A percentile compares a stretch with the other conserved stretches of the same genome.
These are phyloP conservation scores for Dipodomys ordii DNA, from an alignment of 2,113 vertebrate genomes.

Conservation along the genomic window DNA sequence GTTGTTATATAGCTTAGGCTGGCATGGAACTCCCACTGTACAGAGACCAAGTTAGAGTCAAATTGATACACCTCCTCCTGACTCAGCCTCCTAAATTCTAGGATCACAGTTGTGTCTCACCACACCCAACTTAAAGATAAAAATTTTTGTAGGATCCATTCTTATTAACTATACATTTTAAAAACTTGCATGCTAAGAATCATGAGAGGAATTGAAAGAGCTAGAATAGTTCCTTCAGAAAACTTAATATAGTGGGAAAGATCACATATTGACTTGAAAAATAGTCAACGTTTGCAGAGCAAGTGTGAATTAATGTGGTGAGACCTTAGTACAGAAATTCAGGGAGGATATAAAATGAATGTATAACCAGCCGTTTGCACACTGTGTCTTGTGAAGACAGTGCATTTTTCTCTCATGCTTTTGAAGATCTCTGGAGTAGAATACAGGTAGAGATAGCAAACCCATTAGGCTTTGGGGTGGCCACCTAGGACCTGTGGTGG, in stretches of 20 bases:
- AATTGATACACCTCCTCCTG: not conserved
- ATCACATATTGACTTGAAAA: constrained; percentile 76
- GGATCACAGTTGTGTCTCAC: not conserved
- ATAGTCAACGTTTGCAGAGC: constrained; percentile 62
- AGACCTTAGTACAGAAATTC: constrained; percentile 65
- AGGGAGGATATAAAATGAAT: constrained; percentile 57
- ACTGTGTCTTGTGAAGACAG: constrained; percentile 30
- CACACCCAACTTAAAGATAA: not conserved
- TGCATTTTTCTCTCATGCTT: constrained; percentile 34
- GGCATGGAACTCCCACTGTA: not conserved
- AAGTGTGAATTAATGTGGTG: constrained; percentile 73
- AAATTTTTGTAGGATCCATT: constrained; percentile 50
- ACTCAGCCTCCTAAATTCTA: not conserved
- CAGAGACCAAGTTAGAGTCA: not conserved
- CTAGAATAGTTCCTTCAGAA: constrained; percentile 67
- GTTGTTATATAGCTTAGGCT: not conserved
- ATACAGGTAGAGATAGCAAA: not conserved
- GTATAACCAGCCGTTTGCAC: not conserved
- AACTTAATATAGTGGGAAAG: constrained; percentile 75
- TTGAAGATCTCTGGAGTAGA: not conserved
- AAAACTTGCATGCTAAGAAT: constrained; percentile 66
- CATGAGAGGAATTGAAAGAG: constrained; percentile 64
- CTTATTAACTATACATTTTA: constrained; percentile 50
- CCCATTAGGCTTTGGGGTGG: not conserved
- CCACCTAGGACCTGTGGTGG: not conserved